A percentile compares a stretch with the other conserved stretches of the same genome.
Conservation (phyloP, 2,888 invertebrate species). For the Lamellibrachia satsuma region DNA sequence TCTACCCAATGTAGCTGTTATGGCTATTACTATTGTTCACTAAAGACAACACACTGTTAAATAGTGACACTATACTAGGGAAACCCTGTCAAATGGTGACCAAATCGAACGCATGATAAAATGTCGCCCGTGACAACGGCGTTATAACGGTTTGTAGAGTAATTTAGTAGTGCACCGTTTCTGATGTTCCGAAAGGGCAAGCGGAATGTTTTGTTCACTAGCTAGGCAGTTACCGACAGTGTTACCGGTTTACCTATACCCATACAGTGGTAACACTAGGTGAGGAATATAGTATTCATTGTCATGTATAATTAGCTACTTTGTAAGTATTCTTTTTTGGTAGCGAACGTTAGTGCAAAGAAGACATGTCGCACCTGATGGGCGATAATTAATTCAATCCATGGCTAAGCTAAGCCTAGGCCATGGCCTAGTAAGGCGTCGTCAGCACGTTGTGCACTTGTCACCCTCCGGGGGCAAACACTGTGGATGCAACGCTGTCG, state of each 20-base stretch:
- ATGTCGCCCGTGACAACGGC: too few species aligned
- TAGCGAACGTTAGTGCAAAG: neutral
- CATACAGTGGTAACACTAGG: neutral
- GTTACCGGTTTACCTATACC: slow-evolving; percentile 1
- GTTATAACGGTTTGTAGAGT: neutral
- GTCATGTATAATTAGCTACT: neutral
- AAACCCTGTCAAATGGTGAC: too few species aligned
- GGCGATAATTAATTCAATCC: neutral
- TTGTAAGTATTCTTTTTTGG: neutral
- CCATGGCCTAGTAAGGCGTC: neutral
- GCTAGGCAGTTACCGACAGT: neutral
- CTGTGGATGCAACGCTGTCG: too few species aligned
- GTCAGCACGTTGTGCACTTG: neutral
- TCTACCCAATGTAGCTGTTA: too few species aligned
- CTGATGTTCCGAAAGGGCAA: slow-evolving; percentile 17
- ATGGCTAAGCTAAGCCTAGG: neutral
- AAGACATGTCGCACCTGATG: neutral
- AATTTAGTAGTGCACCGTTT: neutral
- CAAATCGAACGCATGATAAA: too few species aligned
- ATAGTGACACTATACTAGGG: too few species aligned
- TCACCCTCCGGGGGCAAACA: too few species aligned
- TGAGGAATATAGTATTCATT: neutral
- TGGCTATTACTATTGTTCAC: too few species aligned
- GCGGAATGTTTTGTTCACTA: neutral
- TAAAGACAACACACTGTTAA: too few species aligned